phyloP scores from a whole-genome alignment of 2,888 invertebrate species.

The Sipha maydis region DNA sequence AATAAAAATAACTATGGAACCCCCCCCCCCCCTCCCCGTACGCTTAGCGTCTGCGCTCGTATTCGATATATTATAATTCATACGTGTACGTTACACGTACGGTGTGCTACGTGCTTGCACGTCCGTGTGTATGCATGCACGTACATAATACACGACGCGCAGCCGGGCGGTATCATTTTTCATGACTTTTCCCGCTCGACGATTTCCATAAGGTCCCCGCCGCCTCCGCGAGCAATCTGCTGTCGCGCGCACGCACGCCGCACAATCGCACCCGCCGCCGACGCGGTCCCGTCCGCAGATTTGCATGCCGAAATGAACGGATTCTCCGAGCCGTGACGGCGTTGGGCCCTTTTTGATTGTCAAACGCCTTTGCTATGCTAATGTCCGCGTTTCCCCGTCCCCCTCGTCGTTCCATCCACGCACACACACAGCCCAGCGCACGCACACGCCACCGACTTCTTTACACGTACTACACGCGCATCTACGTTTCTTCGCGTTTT shows the following conservation, averaged over 20 bases:
- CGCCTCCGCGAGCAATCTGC: conserved; percentile 20
- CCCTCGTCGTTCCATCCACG: too few species aligned
- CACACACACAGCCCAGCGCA: background rate
- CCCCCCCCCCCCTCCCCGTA: too few species aligned
- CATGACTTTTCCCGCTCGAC: conserved; percentile 36
- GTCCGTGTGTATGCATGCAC: background rate
- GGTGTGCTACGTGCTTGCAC: background rate
- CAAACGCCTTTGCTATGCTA: conserved; percentile 60
- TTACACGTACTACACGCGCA: background rate
- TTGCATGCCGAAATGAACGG: conserved; percentile 64
- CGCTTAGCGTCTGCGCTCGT: background rate
- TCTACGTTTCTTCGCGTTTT: conserved; percentile 45
- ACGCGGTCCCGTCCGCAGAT: conserved; percentile 54
- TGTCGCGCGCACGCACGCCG: background rate
- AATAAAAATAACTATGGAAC: too few species aligned
- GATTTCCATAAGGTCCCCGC: conserved; percentile 53
- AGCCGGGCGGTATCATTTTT: conserved; percentile 34
- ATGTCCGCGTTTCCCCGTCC: conserved; percentile 33
- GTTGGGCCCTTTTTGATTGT: conserved; percentile 56
- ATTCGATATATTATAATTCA: background rate
- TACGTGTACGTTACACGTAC: background rate
- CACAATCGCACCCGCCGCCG: background rate
- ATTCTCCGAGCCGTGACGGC: conserved; percentile 63
- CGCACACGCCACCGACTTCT: conserved; percentile 16
- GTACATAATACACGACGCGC: background rate